A percentile compares a stretch with the other conserved stretches of the same genome.
Evolutionary conservation across 2,797 vertebrate species (phyloP).

Genomic region (Trachops cirrhosus): DNA sequence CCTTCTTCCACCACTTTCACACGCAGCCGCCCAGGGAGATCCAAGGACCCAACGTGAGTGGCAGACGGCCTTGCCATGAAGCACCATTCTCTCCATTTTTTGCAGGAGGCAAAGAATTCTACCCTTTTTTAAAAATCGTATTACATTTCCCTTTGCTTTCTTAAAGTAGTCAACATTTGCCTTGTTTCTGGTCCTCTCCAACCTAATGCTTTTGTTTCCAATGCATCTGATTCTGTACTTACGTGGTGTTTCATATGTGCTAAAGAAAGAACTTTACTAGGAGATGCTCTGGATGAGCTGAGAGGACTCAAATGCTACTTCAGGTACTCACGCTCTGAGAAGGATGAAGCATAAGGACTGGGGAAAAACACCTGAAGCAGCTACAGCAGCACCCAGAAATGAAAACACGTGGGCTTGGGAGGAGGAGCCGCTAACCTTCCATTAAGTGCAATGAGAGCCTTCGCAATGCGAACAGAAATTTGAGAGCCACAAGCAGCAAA

Average conservation of each 20-base stretch:
- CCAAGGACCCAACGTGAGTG: not conserved
- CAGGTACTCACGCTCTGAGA: not conserved
- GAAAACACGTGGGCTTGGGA: not conserved
- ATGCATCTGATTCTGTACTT: constrained; percentile 3
- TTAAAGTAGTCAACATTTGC: not conserved
- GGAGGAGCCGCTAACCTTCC: not conserved
- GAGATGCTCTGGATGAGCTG: not conserved
- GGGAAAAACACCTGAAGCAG: not conserved
- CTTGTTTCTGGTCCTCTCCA: not conserved
- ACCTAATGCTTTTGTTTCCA: constrained; percentile 32
- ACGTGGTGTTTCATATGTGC: not conserved
- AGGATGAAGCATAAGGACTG: not conserved
- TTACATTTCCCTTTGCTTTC: constrained; percentile 26
- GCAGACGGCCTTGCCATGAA: not conserved
- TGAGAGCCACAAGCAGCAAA: not conserved
- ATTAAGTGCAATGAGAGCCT: not conserved
- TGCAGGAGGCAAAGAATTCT: not conserved
- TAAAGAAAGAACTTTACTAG: not conserved
- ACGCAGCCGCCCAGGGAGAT: not conserved
- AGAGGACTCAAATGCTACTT: constrained; percentile 42
- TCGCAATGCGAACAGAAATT: not conserved
- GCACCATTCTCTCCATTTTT: not conserved
- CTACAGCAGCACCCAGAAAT: not conserved
- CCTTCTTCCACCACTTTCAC: not conserved
- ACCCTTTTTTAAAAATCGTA: not conserved